Evolutionary conservation across 2,113 vertebrate genomes (phyloP).

Genomic region (Trogon melanurus): DNA sequence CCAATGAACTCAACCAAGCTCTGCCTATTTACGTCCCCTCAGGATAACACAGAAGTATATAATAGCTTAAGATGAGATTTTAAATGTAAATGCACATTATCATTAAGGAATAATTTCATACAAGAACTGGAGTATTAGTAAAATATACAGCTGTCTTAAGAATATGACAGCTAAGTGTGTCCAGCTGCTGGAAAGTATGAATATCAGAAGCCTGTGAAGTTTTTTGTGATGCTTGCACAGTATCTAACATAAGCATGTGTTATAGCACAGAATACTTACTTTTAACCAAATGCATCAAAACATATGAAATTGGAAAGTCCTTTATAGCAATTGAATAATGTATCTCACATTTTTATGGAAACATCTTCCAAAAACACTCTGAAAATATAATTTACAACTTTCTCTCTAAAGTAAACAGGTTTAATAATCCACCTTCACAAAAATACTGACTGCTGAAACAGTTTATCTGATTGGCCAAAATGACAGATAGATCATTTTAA

Average conservation of each 20-base stretch:
- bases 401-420: background rate
- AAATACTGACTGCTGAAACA: background rate
- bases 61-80: slow-evolving; percentile 25
- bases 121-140: background rate
- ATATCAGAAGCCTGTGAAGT: background rate
- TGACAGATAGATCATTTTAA: background rate
- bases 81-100: slow-evolving; percentile 45
- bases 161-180: slow-evolving; percentile 25
- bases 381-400: background rate
- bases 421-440: background rate
- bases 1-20: background rate
- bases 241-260: background rate
- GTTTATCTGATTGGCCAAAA: background rate
- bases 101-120: slow-evolving; percentile 23
- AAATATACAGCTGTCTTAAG: slow-evolving; percentile 30
- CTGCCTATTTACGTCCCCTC: background rate
- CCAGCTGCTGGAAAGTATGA: background rate
- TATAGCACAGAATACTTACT: background rate
- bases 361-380: background rate
- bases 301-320: background rate
- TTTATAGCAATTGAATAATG: background rate
- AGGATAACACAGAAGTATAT: background rate
- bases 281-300: background rate
- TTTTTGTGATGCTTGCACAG: background rate
- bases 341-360: background rate